A percentile compares a stretch with the other conserved stretches of the same genome.
Evolutionary conservation across 2,797 vertebrate species (phyloP).

Genomic region (Myotis findleyi): DNA sequence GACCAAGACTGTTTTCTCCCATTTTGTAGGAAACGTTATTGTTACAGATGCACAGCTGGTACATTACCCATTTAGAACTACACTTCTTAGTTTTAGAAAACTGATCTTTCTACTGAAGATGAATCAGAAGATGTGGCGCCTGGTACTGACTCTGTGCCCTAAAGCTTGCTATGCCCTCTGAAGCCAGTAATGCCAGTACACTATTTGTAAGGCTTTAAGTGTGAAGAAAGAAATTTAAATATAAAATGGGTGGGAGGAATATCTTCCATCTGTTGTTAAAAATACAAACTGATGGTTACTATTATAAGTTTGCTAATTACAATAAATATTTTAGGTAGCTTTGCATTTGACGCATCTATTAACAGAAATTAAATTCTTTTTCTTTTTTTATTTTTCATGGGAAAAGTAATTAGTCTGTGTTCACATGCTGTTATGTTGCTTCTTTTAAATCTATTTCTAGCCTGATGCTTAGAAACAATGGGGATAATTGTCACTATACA

Average conservation of each 20-base stretch:
- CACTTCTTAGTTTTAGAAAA: conserved; percentile 26
- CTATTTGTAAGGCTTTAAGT: conserved; percentile 14
- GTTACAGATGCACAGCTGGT: neutral
- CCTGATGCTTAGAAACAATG: neutral
- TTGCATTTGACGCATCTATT: conserved; percentile 22
- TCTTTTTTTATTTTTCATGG: conserved; percentile 47
- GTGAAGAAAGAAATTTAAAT: conserved; percentile 9
- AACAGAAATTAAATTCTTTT: neutral
- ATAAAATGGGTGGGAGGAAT: neutral
- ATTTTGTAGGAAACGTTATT: conserved; percentile 14
- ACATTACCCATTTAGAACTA: neutral
- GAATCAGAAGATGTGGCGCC: neutral
- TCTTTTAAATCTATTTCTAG: conserved; percentile 40
- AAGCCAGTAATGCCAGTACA: neutral
- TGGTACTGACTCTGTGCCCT: neutral
- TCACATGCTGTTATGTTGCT: neutral
- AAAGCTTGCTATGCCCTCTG: neutral
- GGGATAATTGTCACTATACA: neutral
- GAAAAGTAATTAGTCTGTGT: neutral
- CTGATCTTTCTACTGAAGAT: neutral
- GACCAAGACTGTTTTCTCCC: neutral
- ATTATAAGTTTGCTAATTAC: conserved; percentile 41
- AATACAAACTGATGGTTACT: conserved; percentile 17
- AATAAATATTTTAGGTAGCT: conserved; percentile 15
- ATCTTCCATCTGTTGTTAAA: conserved; percentile 31